Evolutionary conservation across 2,797 vertebrate species (phyloP), one percentile per base, ranked within the genome.

Genomic region (Xiphorhynchus erythropygius): DNA sequence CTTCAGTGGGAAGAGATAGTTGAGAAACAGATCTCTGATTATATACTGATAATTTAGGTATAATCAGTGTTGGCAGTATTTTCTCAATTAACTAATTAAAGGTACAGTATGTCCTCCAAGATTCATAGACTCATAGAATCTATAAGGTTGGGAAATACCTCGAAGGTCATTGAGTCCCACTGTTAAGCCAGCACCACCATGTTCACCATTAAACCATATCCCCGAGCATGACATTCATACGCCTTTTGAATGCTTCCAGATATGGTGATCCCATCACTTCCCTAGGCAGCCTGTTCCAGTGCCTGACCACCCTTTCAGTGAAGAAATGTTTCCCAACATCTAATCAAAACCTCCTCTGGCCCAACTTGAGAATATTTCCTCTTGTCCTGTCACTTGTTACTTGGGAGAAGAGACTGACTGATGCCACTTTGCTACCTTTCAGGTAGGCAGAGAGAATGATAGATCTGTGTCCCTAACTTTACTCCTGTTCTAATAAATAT

Each of bases 21-120:
- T 80, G 56, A 91, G 44, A 68, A 92, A 59, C 28, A 81, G 35
- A 63, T 74, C 41, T 89, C 55, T 82, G 56, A 62, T 65, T 67
- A 60, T 55, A 79, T 33, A 44, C 8, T 30, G 60, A 78, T 75
- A 73, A 87, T 81, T 44, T 68, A 52, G 37, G 4, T 44, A 63
- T 79, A 63, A 68, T 82, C 46, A 62, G 9, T 69, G 42, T 47
- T 79, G 70, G 11, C 0, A 5, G 16, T n/a, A 75, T 55, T 84
- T 84, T 75, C 57, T 56, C 19, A 57, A 62, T 49, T 56, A 75
- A 25, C 79, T 84, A 25, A 69, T 81, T 79, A 77, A 89, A 80
- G 37, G 62, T n/a, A 44, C n/a, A 64, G 13, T 4, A 9, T 75
- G 15, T 24, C 3, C 42, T 50, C 17, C 13, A 69, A 60, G 59